phyloP scores from a whole-genome alignment of 2,797 vertebrate species.

The Amniataba percoides region DNA sequence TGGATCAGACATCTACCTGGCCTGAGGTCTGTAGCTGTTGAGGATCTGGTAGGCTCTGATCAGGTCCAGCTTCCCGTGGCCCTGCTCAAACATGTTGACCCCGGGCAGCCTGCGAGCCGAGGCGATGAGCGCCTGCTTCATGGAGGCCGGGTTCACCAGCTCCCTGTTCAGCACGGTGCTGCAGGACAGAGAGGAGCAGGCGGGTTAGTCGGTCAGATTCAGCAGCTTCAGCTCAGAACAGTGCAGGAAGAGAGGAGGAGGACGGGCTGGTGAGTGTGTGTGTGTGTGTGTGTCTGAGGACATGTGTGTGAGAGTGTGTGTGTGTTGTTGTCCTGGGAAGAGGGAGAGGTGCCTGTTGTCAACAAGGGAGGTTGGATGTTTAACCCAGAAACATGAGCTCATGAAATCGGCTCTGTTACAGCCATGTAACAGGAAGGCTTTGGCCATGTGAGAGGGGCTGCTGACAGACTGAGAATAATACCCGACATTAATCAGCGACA shows the following conservation, averaged over 20 bases:
- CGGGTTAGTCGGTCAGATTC: slow-evolving; percentile 39
- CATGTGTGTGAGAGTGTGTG: no score
- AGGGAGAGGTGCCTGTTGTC: slow-evolving; percentile 23
- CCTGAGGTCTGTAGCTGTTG: slow-evolving; percentile 97
- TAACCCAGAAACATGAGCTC: slow-evolving; percentile 34
- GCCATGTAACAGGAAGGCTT: slow-evolving; percentile 35
- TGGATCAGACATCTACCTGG: slow-evolving; percentile 85
- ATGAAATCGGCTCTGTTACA: slow-evolving; percentile 43
- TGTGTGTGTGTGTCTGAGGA: not conserved
- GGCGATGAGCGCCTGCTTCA: slow-evolving; percentile 98
- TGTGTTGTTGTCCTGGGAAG: slow-evolving; percentile 14
- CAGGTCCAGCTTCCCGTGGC: slow-evolving; percentile 97
- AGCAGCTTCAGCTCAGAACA: slow-evolving; percentile 14
- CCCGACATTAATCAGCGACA: slow-evolving; percentile 25
- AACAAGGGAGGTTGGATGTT: slow-evolving; percentile 34
- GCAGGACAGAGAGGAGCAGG: slow-evolving; percentile 39
- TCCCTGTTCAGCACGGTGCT: slow-evolving; percentile 97
- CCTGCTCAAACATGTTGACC: slow-evolving; percentile 99
- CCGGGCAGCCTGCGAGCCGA: slow-evolving; percentile 96
- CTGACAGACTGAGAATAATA: slow-evolving; percentile 36
- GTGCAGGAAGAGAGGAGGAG: slow-evolving; percentile 8
- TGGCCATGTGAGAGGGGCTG: slow-evolving; percentile 8
- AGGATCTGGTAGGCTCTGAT: slow-evolving; percentile 98
- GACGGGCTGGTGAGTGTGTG: slow-evolving; percentile 4
- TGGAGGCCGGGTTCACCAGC: slow-evolving; percentile 96